These are phyloP conservation scores for Ormyrus thymus DNA, from an alignment of 2,888 invertebrate genomes.

Conservation along the genomic window DNA sequence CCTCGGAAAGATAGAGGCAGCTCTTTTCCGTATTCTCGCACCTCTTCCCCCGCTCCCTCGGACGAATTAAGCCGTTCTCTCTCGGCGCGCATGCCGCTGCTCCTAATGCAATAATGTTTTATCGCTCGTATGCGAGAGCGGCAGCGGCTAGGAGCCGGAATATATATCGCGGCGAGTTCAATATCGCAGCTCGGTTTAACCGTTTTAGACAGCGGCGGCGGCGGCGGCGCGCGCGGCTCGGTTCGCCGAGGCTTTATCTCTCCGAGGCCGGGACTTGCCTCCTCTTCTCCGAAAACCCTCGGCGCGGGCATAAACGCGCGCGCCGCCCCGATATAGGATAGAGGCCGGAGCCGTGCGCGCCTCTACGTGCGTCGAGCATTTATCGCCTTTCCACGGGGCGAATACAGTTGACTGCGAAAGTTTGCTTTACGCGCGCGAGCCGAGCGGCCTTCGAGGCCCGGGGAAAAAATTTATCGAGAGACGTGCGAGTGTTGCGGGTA, in stretches of 20 bases:
- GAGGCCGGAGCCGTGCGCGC: background rate
- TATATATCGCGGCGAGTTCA: conserved; percentile 47
- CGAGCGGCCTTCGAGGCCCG: background rate
- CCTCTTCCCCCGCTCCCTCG: background rate
- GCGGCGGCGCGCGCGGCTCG: background rate
- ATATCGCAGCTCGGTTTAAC: conserved; percentile 48
- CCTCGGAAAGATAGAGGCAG: background rate
- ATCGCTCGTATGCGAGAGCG: conserved; percentile 56
- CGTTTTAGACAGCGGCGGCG: conserved; percentile 25
- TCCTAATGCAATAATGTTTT: conserved; percentile 63
- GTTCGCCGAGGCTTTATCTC: conserved; percentile 29
- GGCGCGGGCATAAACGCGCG: background rate
- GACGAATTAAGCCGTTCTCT: conserved; percentile 33
- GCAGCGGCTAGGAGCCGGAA: conserved; percentile 17
- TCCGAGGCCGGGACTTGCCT: background rate
- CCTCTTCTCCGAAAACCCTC: background rate
- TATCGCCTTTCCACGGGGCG: background rate
- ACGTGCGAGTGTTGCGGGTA: no score
- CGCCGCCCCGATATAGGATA: background rate
- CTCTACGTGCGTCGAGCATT: background rate
- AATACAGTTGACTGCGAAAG: background rate
- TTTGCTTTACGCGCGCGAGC: background rate
- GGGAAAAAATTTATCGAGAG: background rate
- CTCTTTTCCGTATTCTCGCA: conserved; percentile 36
- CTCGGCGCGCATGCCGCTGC: background rate